phyloP scores from a whole-genome alignment of 2,113 vertebrate genomes.

The Rhinogobius similis region DNA sequence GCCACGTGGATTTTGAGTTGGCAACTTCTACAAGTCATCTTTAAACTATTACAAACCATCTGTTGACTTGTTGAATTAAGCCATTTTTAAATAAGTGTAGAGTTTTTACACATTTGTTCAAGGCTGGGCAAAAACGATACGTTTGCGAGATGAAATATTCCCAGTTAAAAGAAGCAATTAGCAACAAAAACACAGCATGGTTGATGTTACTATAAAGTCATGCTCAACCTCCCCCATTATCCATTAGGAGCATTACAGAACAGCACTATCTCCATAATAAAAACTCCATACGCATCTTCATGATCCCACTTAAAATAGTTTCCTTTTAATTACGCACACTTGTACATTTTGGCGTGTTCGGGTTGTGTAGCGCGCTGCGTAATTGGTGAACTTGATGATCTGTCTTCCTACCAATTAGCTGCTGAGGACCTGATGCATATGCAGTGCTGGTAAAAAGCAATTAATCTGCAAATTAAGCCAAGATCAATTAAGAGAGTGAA shows the following conservation, averaged over 20 bases:
- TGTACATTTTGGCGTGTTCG: conserved; percentile 36
- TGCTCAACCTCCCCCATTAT: not conserved
- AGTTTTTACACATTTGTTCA: not conserved
- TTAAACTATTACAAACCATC: conserved; percentile 11
- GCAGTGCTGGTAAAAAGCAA: conserved; percentile 54
- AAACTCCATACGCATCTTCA: conserved; percentile 16
- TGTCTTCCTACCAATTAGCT: conserved; percentile 47
- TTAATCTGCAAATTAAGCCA: conserved; percentile 54
- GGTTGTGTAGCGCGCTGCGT: conserved; percentile 28
- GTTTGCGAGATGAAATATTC: conserved; percentile 1
- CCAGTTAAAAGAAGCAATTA: conserved; percentile 20
- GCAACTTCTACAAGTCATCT: conserved; percentile 5
- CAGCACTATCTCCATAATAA: conserved; percentile 21
- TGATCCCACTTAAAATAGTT: conserved; percentile 24
- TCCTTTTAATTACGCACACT: conserved; percentile 39
- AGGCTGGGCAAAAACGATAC: not conserved
- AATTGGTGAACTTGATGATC: conserved; percentile 63
- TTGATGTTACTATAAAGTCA: conserved; percentile 4
- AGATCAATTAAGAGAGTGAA: conserved; percentile 40
- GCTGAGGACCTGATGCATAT: conserved; percentile 64
- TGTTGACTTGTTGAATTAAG: conserved; percentile 1
- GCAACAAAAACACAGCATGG: conserved; percentile 37
- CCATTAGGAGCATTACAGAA: conserved; percentile 3
- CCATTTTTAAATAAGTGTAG: not conserved
- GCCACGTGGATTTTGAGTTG: not conserved